phyloP scores from a whole-genome alignment of 2,113 vertebrate genomes.

The Sclerurus mexicanus region DNA sequence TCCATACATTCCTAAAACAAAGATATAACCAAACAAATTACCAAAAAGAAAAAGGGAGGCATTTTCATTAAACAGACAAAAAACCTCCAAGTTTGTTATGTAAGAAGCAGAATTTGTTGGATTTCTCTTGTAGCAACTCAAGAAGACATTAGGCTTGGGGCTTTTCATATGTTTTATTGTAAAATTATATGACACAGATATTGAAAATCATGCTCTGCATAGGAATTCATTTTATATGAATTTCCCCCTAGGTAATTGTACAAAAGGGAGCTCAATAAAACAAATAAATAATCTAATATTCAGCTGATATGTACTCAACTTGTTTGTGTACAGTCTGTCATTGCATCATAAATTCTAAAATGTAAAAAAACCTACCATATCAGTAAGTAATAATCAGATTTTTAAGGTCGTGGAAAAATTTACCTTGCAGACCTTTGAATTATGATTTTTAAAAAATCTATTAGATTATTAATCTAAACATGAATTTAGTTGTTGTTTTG shows the following conservation, averaged over 20 bases:
- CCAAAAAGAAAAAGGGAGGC: neutral
- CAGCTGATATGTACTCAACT: neutral
- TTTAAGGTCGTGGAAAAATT: neutral
- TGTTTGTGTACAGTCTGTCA: fast-evolving
- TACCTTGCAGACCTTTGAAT: neutral
- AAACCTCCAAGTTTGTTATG: neutral
- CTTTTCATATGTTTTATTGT: neutral
- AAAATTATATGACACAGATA: neutral
- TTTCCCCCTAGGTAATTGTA: neutral
- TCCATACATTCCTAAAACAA: neutral
- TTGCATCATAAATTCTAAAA: neutral
- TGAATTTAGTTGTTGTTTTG: neutral
- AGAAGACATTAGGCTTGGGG: neutral
- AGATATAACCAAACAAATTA: neutral
- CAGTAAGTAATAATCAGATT: neutral
- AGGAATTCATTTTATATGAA: fast-evolving
- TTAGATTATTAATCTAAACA: neutral
- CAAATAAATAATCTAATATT: neutral
- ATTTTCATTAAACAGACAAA: neutral
- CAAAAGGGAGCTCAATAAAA: neutral
- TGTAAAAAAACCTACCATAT: neutral
- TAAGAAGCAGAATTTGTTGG: neutral
- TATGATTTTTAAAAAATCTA: neutral
- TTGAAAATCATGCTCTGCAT: neutral
- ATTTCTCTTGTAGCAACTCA: neutral